A percentile compares a stretch with the other conserved stretches of the same genome.
phyloP scores from a whole-genome alignment of 1,140 invertebrate species.

The Phthorimaea operculella region DNA sequence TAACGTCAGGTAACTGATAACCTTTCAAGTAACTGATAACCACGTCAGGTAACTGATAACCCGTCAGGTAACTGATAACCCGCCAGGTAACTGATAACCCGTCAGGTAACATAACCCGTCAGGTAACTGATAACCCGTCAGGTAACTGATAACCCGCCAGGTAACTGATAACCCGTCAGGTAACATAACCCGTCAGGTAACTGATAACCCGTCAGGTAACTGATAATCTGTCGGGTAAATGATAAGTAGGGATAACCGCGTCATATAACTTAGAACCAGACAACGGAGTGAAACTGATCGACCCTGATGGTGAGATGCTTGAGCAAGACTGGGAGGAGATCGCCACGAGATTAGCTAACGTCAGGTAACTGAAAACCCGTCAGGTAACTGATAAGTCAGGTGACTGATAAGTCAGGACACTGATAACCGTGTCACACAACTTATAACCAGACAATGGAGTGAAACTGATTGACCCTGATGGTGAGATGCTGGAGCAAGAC shows the following conservation, averaged over 20 bases:
- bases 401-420: too few species aligned
- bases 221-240: too few species aligned
- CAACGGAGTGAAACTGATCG: slow-evolving; percentile 97
- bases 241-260: slow-evolving; percentile 99
- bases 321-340: slow-evolving; percentile 90
- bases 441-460: slow-evolving; percentile 96
- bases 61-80: too few species aligned
- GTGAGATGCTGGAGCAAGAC: slow-evolving; percentile 93
- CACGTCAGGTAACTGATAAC: too few species aligned
- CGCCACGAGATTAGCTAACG: slow-evolving; percentile 87
- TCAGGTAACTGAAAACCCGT: slow-evolving; percentile 43
- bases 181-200: too few species aligned
- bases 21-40: neutral
- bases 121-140: too few species aligned
- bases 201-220: too few species aligned
- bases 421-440: slow-evolving; percentile 99
- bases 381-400: too few species aligned
- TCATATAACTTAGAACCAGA: slow-evolving; percentile 97
- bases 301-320: slow-evolving; percentile 96
- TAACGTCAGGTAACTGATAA: slow-evolving; percentile 70
- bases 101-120: too few species aligned
- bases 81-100: too few species aligned
- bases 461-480: slow-evolving; percentile 94
- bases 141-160: too few species aligned
- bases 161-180: too few species aligned